Evolutionary conservation across 1,140 invertebrate species (phyloP), one percentile per base, ranked within the genome.

Genomic region (Diuraphis noxia): DNA sequence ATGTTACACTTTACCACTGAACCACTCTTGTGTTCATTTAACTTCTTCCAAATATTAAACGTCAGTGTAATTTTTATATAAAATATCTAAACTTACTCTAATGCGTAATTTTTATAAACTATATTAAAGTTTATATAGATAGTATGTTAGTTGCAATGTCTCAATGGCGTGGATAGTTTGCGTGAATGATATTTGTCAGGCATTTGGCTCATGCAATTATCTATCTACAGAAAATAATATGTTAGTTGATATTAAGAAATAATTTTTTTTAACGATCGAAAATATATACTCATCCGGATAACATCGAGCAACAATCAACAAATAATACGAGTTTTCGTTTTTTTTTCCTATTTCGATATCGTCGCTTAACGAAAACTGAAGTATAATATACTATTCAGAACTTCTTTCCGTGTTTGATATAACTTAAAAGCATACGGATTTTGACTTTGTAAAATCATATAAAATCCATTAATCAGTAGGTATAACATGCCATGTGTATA

Each of bases 161-260:
- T 34, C 38, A 81, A 81, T 25, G 79, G 23, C 79, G 23, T 40
- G 36, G 84, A 86, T 86, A 52, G 46, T 86, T 72, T 86, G 84
- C 84, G 46, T 86, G 84, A 86, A 86, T 36, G 84, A 86, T 86
- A 86, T 86, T 86, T 38, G 43, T 49, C 43, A n/a, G 6, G 46
- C 41, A 38, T 84, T 49, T 86, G 43, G 84, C 84, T 86, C 84
- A 86, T 52, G 84, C 84, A 86, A 86, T 52, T 86, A 36, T 86
- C 84, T 84, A 19, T 13, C n/a, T 9, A 79, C n/a, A 36, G n/a
- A 79, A 23, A 79, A 34, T 25, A 46, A 79, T n/a, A 72, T 72
- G 56, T 72, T 17, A n/a, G 13, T 13, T 72, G 10, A n/a, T 72
- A 72, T 10, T 8, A 72, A 72, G 13, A 72, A 72, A 72, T 0